These are phyloP conservation scores for Aurelia aurita complex sp. Pacific DNA, from an alignment of 30 jellyfish, hydroid and myxozoan genomes.

Conservation along the genomic window DNA sequence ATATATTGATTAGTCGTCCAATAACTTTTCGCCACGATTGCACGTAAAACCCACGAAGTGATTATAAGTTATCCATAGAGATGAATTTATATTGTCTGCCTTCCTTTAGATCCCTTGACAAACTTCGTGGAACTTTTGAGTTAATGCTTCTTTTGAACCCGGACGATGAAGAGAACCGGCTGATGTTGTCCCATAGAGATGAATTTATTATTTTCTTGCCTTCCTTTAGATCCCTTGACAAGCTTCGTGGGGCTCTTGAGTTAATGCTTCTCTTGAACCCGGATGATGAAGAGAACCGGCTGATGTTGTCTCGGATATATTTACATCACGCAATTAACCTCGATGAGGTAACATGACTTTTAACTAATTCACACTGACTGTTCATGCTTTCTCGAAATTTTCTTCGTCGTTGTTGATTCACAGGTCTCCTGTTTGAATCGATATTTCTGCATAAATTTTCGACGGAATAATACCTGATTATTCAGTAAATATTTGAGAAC, in stretches of 20 bases:
- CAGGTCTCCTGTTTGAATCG: too few relatives aligned
- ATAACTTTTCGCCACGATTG: too few relatives aligned
- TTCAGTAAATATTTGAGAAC: too few relatives aligned
- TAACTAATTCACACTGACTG: too few relatives aligned
- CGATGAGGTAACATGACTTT: slow-evolving; percentile 42
- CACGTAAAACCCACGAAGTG: too few relatives aligned
- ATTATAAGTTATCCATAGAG: background rate
- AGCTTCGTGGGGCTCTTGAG: slow-evolving; percentile 66
- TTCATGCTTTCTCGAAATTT: too few relatives aligned
- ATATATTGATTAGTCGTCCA: too few relatives aligned
- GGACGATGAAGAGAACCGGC: slow-evolving; percentile 73
- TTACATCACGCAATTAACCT: slow-evolving; percentile 71
- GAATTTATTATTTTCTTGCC: background rate
- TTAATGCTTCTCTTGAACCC: slow-evolving; percentile 71
- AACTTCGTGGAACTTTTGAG: slow-evolving; percentile 64
- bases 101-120: slow-evolving; percentile 56
- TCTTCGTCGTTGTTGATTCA: too few relatives aligned
- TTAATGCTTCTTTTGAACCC: slow-evolving; percentile 70
- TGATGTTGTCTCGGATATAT: slow-evolving; percentile 76
- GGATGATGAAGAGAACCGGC: slow-evolving; percentile 73
- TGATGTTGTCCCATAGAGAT: slow-evolving; percentile 52
- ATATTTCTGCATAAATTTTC: too few relatives aligned
- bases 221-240: slow-evolving; percentile 56
- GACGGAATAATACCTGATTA: too few relatives aligned
- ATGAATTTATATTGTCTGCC: background rate